Percentiles rank a stretch among this genome's conserved stretches.
Evolutionary conservation across 2,797 vertebrate species (phyloP).

Genomic region (Chelidonichthys spinosus): DNA sequence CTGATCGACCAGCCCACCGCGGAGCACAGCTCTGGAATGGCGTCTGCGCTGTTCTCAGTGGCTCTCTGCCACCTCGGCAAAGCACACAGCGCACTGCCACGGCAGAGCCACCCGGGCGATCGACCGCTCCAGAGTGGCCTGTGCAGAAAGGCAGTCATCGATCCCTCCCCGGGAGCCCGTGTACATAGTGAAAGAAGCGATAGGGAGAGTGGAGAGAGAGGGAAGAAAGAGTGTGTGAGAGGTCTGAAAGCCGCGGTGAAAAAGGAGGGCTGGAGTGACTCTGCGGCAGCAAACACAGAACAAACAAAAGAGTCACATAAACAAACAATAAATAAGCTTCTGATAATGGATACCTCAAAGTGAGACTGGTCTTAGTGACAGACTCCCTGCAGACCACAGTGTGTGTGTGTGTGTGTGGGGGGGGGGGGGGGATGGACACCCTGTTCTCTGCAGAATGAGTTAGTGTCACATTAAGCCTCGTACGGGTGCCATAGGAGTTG

Average conservation of each 20-base stretch:
- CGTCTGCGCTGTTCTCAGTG: constrained; percentile 72
- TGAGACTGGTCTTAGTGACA: constrained; percentile 69
- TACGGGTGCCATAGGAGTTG: constrained; percentile 78
- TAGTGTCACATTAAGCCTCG: constrained; percentile 81
- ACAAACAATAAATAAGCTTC: constrained; percentile 82
- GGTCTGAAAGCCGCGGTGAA: constrained; percentile 76
- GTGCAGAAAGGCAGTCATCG: constrained; percentile 85
- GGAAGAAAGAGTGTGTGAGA: constrained; percentile 63
- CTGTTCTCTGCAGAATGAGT: constrained; percentile 80
- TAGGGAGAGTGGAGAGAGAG: constrained; percentile 58
- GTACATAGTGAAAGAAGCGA: constrained; percentile 72
- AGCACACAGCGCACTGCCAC: constrained; percentile 72
- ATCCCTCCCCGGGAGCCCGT: constrained; percentile 80
- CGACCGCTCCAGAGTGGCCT: constrained; percentile 86
- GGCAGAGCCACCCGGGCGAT: constrained; percentile 78
- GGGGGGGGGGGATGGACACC: constrained; percentile 58
- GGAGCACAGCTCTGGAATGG: constrained; percentile 77
- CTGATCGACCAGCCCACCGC: constrained; percentile 84
- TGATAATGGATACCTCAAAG: constrained; percentile 79
- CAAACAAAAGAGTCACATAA: constrained; percentile 82
- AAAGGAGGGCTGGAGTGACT: constrained; percentile 73
- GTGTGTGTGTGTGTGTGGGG: constrained; percentile 20
- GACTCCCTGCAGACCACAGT: constrained; percentile 65
- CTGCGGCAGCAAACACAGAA: constrained; percentile 68
- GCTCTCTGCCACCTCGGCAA: constrained; percentile 79